Conservation (phyloP, 2,797 vertebrate species). For the Emydoidea blandingii region DNA sequence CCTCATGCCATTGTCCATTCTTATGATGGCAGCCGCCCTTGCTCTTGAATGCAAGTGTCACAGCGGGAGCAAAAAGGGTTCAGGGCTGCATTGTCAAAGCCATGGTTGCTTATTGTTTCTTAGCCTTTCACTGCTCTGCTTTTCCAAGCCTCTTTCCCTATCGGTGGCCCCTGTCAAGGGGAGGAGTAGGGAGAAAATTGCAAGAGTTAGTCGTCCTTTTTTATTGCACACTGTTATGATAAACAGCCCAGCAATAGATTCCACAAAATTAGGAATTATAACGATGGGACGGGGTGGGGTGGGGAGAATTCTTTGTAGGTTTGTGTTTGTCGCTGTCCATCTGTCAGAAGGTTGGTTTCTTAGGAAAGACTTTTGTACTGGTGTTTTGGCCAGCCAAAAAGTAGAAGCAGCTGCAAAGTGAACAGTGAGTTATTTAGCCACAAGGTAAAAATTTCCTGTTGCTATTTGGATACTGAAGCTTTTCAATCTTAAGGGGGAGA, state of each 20-base stretch:
- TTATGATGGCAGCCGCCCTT: conserved; percentile 82
- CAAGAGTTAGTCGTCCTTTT: conserved; percentile 75
- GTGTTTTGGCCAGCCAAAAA: conserved; percentile 68
- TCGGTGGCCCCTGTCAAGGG: conserved; percentile 79
- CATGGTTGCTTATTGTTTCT: conserved; percentile 86
- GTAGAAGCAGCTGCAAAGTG: conserved; percentile 74
- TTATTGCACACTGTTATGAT: conserved; percentile 78
- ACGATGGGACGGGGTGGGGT: conserved; percentile 37
- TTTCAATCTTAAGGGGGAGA: conserved; percentile 61
- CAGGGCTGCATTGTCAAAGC: conserved; percentile 88
- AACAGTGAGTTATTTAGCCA: conserved; percentile 71
- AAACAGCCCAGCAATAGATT: conserved; percentile 78
- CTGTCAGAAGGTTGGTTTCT: conserved; percentile 74
- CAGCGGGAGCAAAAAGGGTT: conserved; percentile 81
- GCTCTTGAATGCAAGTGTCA: conserved; percentile 84
- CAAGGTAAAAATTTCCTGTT: conserved; percentile 71
- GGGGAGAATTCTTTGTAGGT: conserved; percentile 53
- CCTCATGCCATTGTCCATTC: conserved; percentile 86
- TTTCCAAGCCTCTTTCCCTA: conserved; percentile 78
- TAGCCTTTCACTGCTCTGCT: conserved; percentile 76
- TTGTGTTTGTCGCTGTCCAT: conserved; percentile 61
- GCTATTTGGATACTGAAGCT: conserved; percentile 69
- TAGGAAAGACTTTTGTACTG: conserved; percentile 68
- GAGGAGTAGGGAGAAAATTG: conserved; percentile 79
- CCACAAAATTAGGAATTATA: conserved; percentile 76